Base-by-base conservation (phyloP, 2,113 vertebrate species). In the Fregetta grallaria region DNA sequence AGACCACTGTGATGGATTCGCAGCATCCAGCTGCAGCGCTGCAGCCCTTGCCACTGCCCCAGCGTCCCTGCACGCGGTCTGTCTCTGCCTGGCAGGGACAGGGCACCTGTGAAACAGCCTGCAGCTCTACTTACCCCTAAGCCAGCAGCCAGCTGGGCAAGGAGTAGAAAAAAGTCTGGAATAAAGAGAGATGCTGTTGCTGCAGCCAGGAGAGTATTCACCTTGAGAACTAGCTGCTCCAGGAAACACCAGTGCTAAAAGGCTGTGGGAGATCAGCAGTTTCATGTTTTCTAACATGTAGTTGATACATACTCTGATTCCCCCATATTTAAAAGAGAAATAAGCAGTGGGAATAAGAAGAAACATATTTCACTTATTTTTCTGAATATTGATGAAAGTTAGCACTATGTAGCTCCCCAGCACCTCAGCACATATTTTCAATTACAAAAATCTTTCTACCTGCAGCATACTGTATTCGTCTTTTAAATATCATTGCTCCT, bases 11-110 rank as follows among this genome's bases (percentile, higher is more conserved):
- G 34, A 16, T 9, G 11, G 80, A 34, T 70, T 55, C 68, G 5
- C n/a, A 62, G 66, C 47, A 53, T 62, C 52, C 62, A 20, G 25
- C 23, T 79, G 17, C 34, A 9, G 8, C 0, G 3, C 44, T 6
- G 44, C 66, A 52, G 17, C 18, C 21, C 22, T 44, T 63, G 32
- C 29, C 26, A 3, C 61, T 53, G 63, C n/a, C 66, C 55, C 62
- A 50, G 0, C 16, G 15, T 21, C 72, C 34, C 49, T 45, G 72
- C 30, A 2, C 2, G 0, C 2, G 6, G 6, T 36, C 72, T 38
- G 17, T 36, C 23, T 61, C 30, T 61, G 71, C 38, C 34, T 52
- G 65, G 19, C 17, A 32, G 36, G 63, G 58, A 26, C 2, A 2
- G 44, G 36, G 34, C 52, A 32, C 15, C 61, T n/a, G 29, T 36